Evolutionary conservation across 2,113 vertebrate genomes (phyloP).

Genomic region (Xenotilapia flavipinnis): DNA sequence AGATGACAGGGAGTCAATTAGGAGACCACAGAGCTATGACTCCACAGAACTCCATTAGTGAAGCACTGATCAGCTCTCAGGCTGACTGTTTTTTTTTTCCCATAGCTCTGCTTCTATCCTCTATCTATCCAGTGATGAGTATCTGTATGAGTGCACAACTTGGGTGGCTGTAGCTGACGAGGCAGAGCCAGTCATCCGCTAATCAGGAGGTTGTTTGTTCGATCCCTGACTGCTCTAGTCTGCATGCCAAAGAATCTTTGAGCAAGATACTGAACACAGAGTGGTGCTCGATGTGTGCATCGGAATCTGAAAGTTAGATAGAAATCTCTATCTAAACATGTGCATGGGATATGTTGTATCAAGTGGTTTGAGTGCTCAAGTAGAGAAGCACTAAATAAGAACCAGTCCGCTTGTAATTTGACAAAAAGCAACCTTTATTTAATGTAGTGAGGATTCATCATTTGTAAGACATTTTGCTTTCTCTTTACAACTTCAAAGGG

Average conservation of each 20-base stretch:
- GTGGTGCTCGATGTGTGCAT: background rate
- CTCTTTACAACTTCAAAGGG: background rate
- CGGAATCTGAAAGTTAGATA: background rate
- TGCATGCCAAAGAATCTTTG: background rate
- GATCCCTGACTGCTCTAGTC: background rate
- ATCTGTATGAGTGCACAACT: background rate
- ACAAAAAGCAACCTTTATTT: background rate
- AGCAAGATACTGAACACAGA: background rate
- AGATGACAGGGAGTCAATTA: constrained; percentile 61
- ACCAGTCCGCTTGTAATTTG: background rate
- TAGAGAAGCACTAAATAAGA: background rate
- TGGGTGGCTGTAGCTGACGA: background rate
- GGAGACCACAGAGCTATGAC: constrained; percentile 48
- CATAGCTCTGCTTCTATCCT: background rate
- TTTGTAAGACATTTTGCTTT: background rate
- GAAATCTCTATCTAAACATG: background rate
- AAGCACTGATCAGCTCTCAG: constrained; percentile 25
- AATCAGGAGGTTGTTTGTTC: background rate
- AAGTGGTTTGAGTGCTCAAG: background rate
- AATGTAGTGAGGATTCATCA: background rate
- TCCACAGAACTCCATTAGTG: constrained; percentile 48
- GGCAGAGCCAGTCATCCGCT: background rate
- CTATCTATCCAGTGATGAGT: background rate
- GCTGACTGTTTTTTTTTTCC: background rate
- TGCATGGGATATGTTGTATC: background rate